Evolutionary conservation across 1,140 invertebrate genomes (phyloP), one percentile per base, ranked within the genome.

Genomic region (Drosophila trapezifrons): DNA sequence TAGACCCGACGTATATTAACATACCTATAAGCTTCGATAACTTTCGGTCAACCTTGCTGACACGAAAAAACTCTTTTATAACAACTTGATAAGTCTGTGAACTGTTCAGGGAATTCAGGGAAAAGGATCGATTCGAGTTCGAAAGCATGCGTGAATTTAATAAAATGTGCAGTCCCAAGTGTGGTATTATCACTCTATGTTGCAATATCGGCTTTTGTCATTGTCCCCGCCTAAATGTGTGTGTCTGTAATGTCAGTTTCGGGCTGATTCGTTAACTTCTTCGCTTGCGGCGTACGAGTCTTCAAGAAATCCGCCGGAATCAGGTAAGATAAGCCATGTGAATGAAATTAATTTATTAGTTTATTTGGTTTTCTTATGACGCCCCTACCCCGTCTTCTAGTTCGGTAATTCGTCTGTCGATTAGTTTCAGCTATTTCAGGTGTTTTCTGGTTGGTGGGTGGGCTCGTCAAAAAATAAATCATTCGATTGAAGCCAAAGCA

Each of bases 81-180:
- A 35, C 8, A 43, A 32, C 29, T 13, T 65, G 65, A 69, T 69
- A 69, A 62, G 62, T 25, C 25, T 15, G 32, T 17, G 12, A 17
- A 32, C 59, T 51, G 35, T 17, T 46, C 15, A 6, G 9, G n/a
- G n/a, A 43, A 22, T 25, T 29, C 12, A 4, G 6, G 13, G 18
- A 15, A 17, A 54, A 27, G 20, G 15, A 37, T 51, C 17, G n/a
- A 42, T 25, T 51, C 17, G 35, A 51, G 32, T 52, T 52, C 18
- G 15, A 52, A 56, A 59, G 49, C 63, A 76, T 76, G 73, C 73
- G 66, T 76, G 73, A 58, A 58, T 66, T 72, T 52, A n/a, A 52
- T 13, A 38, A 12, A 37, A 47, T 42, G 29, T 59, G 27, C 37
- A 25, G 42, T 76, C 67, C 47, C 43, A 59, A 37, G 40, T 75